Evolutionary conservation across 2,888 invertebrate genomes (phyloP).

Genomic region (Drosophila austrosaltans): DNA sequence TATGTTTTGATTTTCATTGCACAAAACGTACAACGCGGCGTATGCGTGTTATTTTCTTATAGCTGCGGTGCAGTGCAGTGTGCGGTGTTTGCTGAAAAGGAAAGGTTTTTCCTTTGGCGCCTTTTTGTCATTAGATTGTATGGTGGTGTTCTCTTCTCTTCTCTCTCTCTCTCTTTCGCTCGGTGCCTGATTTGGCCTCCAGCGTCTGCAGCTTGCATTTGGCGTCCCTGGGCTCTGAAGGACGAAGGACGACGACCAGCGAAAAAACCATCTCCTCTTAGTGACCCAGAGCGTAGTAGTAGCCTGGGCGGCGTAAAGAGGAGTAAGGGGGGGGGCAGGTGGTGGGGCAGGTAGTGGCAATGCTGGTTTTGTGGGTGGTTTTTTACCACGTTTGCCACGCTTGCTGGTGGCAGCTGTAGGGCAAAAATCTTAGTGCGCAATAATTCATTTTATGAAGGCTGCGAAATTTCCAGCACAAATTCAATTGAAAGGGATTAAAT

Average conservation of each 20-base stretch:
- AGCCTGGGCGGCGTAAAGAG: neutral
- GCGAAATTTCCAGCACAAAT: constrained; percentile 49
- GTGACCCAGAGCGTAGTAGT: neutral
- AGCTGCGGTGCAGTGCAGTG: neutral
- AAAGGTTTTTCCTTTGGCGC: constrained; percentile 55
- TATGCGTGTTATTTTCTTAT: constrained; percentile 28
- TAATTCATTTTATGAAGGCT: constrained; percentile 62
- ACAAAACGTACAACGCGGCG: constrained; percentile 30
- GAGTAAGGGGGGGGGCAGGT: constrained; percentile 1
- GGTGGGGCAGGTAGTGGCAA: neutral
- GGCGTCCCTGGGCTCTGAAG: constrained; percentile 63
- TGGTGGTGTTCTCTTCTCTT: neutral
- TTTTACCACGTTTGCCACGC: neutral
- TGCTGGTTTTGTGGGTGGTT: constrained; percentile 1
- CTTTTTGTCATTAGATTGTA: constrained; percentile 47
- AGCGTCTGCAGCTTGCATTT: constrained; percentile 50
- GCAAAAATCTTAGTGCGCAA: constrained; percentile 56
- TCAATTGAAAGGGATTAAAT: constrained; percentile 17
- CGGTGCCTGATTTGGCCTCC: constrained; percentile 56
- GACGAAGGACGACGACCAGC: constrained; percentile 48
- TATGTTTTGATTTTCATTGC: constrained; percentile 67
- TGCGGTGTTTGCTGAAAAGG: neutral
- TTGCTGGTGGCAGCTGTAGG: neutral
- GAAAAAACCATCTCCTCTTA: neutral
- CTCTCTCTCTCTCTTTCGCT: constrained; percentile 21